Conservation (phyloP, 2,113 vertebrate species). For the Tragelaphus imberbis region DNA sequence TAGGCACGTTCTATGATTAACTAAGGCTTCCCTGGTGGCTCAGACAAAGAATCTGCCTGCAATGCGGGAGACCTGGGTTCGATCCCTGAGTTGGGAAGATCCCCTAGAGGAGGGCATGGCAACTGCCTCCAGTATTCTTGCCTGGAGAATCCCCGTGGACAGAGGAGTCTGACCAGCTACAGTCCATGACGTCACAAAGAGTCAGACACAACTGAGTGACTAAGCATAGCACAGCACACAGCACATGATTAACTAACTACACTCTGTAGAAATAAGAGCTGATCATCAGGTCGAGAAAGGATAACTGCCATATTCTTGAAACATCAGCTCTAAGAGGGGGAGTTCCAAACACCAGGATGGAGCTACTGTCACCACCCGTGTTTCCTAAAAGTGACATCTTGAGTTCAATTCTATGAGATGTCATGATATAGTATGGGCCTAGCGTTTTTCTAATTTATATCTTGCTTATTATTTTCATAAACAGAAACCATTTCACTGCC, state of each 20-base stretch:
- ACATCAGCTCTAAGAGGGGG: background rate
- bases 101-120: background rate
- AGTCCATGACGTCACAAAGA: background rate
- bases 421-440: background rate
- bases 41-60: background rate
- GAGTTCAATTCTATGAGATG: constrained; percentile 9
- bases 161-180: background rate
- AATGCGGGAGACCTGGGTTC: background rate
- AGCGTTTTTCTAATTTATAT: background rate
- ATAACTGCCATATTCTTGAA: constrained; percentile 7
- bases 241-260: constrained; percentile 11
- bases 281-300: constrained; percentile 6
- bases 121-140: background rate
- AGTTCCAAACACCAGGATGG: background rate
- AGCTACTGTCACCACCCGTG: constrained; percentile 26
- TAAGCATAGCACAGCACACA: background rate
- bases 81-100: background rate
- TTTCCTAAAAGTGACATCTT: constrained; percentile 3
- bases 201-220: background rate
- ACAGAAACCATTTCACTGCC: constrained; percentile 40
- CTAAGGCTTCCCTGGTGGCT: background rate
- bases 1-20: background rate
- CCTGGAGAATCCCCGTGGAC: background rate
- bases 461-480: constrained; percentile 47
- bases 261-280: constrained; percentile 21